Conservation (phyloP, 2,888 invertebrate genomes). For the Thumatha senex region DNA sequence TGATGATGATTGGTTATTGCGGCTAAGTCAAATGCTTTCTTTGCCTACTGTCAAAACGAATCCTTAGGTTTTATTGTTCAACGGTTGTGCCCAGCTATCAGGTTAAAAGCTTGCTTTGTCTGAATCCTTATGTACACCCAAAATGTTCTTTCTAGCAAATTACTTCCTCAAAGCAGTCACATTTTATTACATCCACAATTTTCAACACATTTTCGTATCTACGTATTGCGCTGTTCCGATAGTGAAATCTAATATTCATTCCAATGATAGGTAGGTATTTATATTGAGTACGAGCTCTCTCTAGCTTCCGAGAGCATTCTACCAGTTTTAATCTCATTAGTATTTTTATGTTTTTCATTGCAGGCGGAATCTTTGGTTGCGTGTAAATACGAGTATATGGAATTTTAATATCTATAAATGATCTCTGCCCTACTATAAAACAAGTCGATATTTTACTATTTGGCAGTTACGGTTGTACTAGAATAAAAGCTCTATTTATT, state of each 20-base stretch:
- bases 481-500: not conserved
- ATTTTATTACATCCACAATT: too few relatives aligned
- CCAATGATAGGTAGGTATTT: slow-evolving; percentile 65
- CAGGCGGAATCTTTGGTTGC: slow-evolving; percentile 9
- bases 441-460: too few relatives aligned
- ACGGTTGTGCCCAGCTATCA: too few relatives aligned
- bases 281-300: slow-evolving; percentile 55
- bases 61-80: too few relatives aligned
- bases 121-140: too few relatives aligned
- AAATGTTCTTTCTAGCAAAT: not conserved
- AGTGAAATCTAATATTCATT: slow-evolving; percentile 76
- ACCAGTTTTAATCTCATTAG: slow-evolving; percentile 49
- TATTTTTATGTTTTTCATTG: slow-evolving; percentile 35
- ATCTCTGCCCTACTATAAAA: too few relatives aligned
- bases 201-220: slow-evolving; percentile 34
- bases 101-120: too few relatives aligned
- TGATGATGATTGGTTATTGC: too few relatives aligned
- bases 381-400: not conserved
- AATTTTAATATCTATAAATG: too few relatives aligned
- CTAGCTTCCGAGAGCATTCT: slow-evolving; percentile 36
- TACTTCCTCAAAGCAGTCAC: not conserved
- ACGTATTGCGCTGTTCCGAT: slow-evolving; percentile 48
- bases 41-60: too few relatives aligned
- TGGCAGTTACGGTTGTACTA: too few relatives aligned
- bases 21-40: too few relatives aligned